Evolutionary conservation across 2,113 vertebrate genomes (phyloP).

Genomic region (Otus sunia): DNA sequence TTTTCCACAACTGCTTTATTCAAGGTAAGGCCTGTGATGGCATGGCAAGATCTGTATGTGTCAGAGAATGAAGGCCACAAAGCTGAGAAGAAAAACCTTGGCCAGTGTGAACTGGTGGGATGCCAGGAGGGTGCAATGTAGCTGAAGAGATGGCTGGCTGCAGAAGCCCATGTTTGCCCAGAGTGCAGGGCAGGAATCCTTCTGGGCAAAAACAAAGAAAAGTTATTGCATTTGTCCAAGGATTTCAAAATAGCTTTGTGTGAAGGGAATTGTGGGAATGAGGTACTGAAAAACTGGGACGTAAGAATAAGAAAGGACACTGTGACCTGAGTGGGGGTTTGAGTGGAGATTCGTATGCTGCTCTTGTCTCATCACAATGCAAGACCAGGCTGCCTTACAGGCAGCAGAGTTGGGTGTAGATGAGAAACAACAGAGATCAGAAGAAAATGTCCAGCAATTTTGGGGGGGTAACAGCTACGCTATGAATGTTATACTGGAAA

Average conservation of each 20-base stretch:
- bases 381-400: background rate
- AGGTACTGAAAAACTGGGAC: background rate
- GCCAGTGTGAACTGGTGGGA: background rate
- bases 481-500: background rate
- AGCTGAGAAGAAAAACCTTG: background rate
- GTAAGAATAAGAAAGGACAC: background rate
- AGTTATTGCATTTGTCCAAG: background rate
- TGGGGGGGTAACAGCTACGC: background rate
- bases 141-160: background rate
- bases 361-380: background rate
- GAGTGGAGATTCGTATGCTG: background rate
- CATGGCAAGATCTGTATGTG: background rate
- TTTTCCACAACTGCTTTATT: background rate
- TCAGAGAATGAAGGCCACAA: background rate
- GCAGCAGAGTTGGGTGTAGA: background rate
- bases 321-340: background rate
- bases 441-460: background rate
- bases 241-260: background rate
- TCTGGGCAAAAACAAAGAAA: accelerated
- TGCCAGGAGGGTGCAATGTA: background rate
- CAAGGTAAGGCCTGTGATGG: background rate
- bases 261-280: background rate
- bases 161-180: background rate
- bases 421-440: background rate
- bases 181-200: background rate